These are phyloP conservation scores for Sylvilagus bachmani DNA, from an alignment of 2,113 vertebrate species.

Conservation along the genomic window DNA sequence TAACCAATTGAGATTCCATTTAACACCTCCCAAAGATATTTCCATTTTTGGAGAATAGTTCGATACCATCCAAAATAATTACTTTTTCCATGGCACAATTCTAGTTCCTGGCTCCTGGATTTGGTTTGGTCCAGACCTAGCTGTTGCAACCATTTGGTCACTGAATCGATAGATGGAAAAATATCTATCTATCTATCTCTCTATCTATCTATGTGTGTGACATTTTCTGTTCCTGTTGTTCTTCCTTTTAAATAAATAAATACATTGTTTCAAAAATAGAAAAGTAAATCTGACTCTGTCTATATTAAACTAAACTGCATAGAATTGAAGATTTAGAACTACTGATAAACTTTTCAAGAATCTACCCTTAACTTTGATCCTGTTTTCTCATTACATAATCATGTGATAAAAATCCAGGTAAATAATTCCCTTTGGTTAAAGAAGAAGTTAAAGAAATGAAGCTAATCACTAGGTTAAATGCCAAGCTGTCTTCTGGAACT, in stretches of 20 bases:
- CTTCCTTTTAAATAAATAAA: no score
- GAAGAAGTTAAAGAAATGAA: background rate
- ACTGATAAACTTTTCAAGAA: background rate
- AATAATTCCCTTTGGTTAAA: background rate
- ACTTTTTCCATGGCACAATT: background rate
- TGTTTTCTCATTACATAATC: background rate
- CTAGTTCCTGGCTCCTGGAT: background rate
- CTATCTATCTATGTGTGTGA: no score
- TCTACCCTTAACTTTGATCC: background rate
- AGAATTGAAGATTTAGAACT: slow-evolving; percentile 34
- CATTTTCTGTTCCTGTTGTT: no score
- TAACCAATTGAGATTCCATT: background rate
- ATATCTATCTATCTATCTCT: no score
- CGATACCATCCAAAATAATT: background rate
- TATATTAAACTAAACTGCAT: background rate
- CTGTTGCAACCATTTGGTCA: no score
- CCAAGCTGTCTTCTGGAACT: background rate
- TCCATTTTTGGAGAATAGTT: background rate
- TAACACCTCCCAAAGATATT: background rate
- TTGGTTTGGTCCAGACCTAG: no score
- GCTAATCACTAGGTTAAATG: background rate
- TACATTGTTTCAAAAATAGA: background rate
- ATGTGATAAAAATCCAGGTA: background rate
- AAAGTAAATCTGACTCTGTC: background rate
- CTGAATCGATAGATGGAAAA: no score